Conservation (phyloP, 2,113 vertebrate species). For the Cryptomyrus ogoouensis region DNA sequence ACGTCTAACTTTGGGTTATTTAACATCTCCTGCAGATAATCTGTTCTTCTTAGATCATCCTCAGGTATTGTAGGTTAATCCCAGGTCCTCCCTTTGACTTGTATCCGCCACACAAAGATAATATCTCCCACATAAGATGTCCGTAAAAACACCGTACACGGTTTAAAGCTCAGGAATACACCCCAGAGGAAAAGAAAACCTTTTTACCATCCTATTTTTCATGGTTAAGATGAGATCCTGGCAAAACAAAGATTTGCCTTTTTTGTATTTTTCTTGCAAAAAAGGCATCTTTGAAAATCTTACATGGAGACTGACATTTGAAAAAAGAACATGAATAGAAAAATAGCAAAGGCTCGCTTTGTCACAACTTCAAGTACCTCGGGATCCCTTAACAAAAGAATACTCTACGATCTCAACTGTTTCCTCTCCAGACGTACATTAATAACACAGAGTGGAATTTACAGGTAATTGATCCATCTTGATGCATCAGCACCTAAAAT, state of each 20-base stretch:
- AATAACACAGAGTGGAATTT: not conserved
- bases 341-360: not conserved
- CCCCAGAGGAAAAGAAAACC: not conserved
- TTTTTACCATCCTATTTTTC: not conserved
- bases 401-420: not conserved
- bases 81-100: not conserved
- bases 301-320: not conserved
- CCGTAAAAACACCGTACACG: not conserved
- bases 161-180: not conserved
- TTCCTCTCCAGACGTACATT: not conserved
- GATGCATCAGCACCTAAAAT: conserved; percentile 1
- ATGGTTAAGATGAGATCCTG: not conserved
- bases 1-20: not conserved
- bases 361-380: not conserved
- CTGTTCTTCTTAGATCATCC: not conserved
- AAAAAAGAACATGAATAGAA: not conserved
- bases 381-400: not conserved
- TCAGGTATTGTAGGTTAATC: not conserved
- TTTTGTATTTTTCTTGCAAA: not conserved
- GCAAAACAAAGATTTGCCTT: not conserved
- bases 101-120: not conserved
- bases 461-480: not conserved
- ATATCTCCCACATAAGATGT: not conserved
- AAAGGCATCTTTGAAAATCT: not conserved
- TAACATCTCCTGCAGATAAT: not conserved